Base-by-base conservation (phyloP, 2,797 vertebrate genomes). In the Megaceryle alcyon region DNA sequence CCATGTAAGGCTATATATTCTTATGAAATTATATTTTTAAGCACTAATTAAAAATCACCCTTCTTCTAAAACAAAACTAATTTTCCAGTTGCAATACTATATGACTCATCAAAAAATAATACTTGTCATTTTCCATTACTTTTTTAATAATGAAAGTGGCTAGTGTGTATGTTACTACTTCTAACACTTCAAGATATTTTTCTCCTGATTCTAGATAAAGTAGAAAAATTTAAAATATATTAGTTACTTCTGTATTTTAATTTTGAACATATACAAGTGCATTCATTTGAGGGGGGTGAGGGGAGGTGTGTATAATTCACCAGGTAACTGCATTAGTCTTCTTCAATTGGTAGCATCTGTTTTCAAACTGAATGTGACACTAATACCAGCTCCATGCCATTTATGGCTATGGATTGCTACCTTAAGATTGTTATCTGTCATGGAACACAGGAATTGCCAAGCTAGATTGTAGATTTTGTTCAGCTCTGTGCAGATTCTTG, bases 21-120 rank as follows among this genome's bases (percentile, higher is more conserved):
- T 65, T 89, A 35, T 28, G 49, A 91, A 91, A 88, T 68, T 79
- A 28, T 56, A 86, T 73, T 81, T 90, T 82, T 70, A 87, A 88
- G 12, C 10, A 56, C 16, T 60, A 88, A 94, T 86, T 93, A 83
- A 88, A 88, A 90, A 79, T 48, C 59, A 72, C 6, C 21, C 21
- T 86, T 17, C 16, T 88, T 75, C 69, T 81, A 76, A 91, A 86
- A 91, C 23, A 46, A 78, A 91, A 56, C 25, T 72, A 1, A 41
- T 93, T 92, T 92, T 94, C n/a, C 33, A 66, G 15, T 68, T 84
- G 23, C 41, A 72, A 28, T 69, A 31, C 11, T 76, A 10, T 56
- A 68, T 72, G 66, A 72, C 29, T 75, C 4, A 8, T 79, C 35
- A 82, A 60, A 91, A 94, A 90, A 49, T 21, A 65, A 59, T 48